A percentile compares a stretch with the other conserved stretches of the same genome.
Conservation (phyloP, 1,140 invertebrate genomes). For the Pseudachorutes palmiensis region DNA sequence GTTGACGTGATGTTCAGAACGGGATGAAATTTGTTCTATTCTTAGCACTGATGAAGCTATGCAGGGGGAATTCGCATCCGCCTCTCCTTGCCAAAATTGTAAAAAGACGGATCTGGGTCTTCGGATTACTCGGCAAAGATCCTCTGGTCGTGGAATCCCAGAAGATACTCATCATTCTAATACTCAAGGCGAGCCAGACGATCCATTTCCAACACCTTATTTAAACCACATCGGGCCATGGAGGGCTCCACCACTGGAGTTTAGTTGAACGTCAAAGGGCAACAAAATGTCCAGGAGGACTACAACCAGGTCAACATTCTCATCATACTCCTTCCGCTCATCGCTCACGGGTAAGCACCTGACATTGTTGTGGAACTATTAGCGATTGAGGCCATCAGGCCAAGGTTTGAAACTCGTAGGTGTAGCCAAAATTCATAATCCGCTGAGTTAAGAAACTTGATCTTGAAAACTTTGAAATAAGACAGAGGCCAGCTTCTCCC, state of each 20-base stretch:
- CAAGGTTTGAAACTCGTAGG: background rate
- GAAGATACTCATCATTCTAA: background rate
- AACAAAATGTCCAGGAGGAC: constrained; percentile 1
- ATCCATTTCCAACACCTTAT: background rate
- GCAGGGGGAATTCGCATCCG: constrained; percentile 3
- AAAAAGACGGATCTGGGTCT: constrained; percentile 5
- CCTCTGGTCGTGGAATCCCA: background rate
- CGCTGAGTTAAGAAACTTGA: no score
- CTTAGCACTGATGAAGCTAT: background rate
- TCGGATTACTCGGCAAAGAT: background rate
- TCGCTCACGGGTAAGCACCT: background rate
- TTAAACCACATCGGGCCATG: background rate
- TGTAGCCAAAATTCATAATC: background rate
- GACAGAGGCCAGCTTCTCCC: no score
- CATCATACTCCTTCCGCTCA: background rate
- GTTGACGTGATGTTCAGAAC: background rate
- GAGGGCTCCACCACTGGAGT: no score
- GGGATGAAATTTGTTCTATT: background rate
- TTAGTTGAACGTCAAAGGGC: no score
- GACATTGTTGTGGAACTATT: no score
- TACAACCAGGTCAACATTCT: background rate
- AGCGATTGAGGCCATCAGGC: no score
- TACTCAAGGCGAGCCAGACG: background rate
- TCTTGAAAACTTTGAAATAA: no score
- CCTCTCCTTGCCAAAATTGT: constrained; percentile 8